phyloP scores from a whole-genome alignment of 2,888 invertebrate species.

The Habroteleia sp. region DNA sequence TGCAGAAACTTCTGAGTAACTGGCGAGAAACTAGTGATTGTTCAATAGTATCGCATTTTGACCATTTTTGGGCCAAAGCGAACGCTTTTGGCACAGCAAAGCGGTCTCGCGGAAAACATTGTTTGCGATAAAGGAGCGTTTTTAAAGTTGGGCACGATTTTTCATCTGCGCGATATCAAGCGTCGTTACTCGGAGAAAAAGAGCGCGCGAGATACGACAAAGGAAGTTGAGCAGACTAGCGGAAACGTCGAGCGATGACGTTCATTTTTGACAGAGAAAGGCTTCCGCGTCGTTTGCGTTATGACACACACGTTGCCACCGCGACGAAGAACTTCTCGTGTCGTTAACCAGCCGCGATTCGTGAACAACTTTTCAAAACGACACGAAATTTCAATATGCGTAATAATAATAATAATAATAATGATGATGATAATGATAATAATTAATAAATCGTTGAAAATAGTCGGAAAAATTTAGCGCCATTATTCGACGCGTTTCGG shows the following conservation, averaged over 20 bases:
- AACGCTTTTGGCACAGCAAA: too few species aligned
- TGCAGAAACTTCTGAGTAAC: too few species aligned
- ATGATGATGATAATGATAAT: too few species aligned
- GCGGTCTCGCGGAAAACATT: too few species aligned
- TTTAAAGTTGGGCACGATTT: conserved; percentile 49
- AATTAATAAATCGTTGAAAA: too few species aligned
- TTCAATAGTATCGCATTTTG: too few species aligned
- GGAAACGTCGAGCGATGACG: conserved; percentile 61
- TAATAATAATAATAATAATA: too few species aligned
- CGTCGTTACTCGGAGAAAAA: conserved; percentile 61
- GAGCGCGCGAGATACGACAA: conserved; percentile 57
- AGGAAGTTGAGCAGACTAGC: conserved; percentile 60
- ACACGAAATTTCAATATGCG: too few species aligned
- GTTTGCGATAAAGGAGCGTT: conserved; percentile 16
- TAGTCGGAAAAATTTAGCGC: background rate
- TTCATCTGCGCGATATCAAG: conserved; percentile 59
- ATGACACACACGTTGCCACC: conserved; percentile 46
- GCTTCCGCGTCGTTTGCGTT: conserved; percentile 59
- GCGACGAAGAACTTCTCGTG: conserved; percentile 29
- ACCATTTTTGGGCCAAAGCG: conserved; percentile 1
- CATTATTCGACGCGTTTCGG: conserved; percentile 11
- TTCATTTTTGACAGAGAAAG: conserved; percentile 59
- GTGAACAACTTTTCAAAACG: conserved; percentile 6
- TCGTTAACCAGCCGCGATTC: conserved; percentile 16
- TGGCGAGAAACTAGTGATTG: too few species aligned